These are phyloP conservation scores for Gadus macrocephalus DNA, from an alignment of 2,113 vertebrate species.

Conservation along the genomic window DNA sequence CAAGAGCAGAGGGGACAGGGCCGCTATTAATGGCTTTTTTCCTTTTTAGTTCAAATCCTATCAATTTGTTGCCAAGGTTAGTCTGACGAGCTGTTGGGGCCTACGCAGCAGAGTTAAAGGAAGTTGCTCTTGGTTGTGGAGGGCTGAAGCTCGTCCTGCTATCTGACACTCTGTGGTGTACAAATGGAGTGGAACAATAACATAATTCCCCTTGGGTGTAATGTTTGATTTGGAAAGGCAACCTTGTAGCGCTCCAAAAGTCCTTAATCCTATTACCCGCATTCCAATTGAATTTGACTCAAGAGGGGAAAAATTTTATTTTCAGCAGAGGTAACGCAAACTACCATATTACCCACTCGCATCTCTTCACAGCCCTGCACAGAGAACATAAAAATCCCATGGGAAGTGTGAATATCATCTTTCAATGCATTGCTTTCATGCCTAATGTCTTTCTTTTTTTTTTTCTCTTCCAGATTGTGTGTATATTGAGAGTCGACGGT, in stretches of 20 bases:
- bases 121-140: conserved; percentile 20
- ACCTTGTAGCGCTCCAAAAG: conserved; percentile 69
- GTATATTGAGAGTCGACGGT: conserved; percentile 96
- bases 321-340: conserved; percentile 60
- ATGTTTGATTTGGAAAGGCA: conserved; percentile 76
- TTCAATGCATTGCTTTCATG: conserved; percentile 12
- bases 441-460: conserved; percentile 3
- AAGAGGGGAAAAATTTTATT: conserved; percentile 56
- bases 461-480: conserved; percentile 89
- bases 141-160: conserved; percentile 45
- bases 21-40: background rate
- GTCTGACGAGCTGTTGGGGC: conserved; percentile 13
- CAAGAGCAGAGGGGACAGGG: background rate
- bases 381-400: conserved; percentile 42
- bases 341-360: conserved; percentile 44
- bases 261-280: conserved; percentile 76
- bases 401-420: conserved; percentile 42
- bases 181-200: conserved; percentile 73
- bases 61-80: background rate
- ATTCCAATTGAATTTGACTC: conserved; percentile 76
- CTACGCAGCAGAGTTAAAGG: conserved; percentile 11
- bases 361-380: conserved; percentile 23
- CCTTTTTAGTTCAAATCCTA: conserved; percentile 10
- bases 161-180: conserved; percentile 45
- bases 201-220: conserved; percentile 64